Evolutionary conservation across 1,140 invertebrate genomes (phyloP), one percentile per base, ranked within the genome.

Genomic region (Neocloeon triangulifer): DNA sequence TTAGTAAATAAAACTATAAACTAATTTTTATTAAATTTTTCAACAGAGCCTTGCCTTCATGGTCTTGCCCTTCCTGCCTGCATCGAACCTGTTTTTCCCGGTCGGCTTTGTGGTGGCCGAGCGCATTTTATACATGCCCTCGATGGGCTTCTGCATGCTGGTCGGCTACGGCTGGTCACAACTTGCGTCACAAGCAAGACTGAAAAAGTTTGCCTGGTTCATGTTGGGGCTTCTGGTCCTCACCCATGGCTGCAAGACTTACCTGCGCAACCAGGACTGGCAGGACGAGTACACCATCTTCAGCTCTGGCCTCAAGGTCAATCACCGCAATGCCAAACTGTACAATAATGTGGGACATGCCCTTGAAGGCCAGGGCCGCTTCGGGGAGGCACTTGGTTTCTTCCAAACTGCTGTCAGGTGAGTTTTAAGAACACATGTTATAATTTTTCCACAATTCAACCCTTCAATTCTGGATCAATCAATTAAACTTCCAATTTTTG

Each of bases 41-140:
- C 64, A 68, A 27, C 61, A 82, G 71, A 71, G 75, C 44, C 55
- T 91, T 36, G 70, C 80, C 19, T 66, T 94, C 46, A 62, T 89
- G 46, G 69, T 85, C 25, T 56, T 96, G 26, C 84, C 91, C 35
- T 96, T 94, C 53, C 54, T 96, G 34, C 92, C 91, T 12, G 89
- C 92, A 0, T 89, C 84, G 21, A 97, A 97, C 62, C 59, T 96
- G 14, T 92, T 96, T 56, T 91, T 95, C 47, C 86, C 88, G 0
- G 91, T 96, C 36, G 91, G 91, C 4, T 97, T 96, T 56, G 88
- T 96, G 19, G 73, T 97, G 7, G 91, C 92, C 4, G 91, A 97
- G 56, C 59, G 91, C 43, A 77, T 95, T 20, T 62, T 96, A 1
- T 96, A 97, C 53, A 82, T 91, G 55, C 89, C 92, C 3, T 95